A percentile compares a stretch with the other conserved stretches of the same genome.
phyloP scores from a whole-genome alignment of 1,140 invertebrate genomes.

The Leptestheria dahalacensis region DNA sequence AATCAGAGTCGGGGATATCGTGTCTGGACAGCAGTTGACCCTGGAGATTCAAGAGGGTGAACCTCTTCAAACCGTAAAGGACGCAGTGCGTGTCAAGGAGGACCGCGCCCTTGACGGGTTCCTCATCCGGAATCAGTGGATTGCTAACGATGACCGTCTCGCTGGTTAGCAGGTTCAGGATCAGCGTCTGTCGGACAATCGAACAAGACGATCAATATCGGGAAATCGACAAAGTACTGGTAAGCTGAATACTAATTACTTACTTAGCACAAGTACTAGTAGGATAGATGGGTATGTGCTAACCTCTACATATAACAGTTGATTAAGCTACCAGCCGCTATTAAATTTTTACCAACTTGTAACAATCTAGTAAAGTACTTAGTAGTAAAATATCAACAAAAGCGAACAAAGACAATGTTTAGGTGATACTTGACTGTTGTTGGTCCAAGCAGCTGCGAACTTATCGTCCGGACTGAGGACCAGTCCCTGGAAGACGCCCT shows the following conservation, averaged over 20 bases:
- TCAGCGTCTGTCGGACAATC: conserved; percentile 45
- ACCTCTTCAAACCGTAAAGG: conserved; percentile 32
- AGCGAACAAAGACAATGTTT: too few species aligned
- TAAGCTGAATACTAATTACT: too few species aligned
- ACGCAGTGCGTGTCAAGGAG: conserved; percentile 53
- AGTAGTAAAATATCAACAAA: too few species aligned
- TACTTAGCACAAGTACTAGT: too few species aligned
- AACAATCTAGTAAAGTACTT: too few species aligned
- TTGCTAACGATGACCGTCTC: conserved; percentile 73
- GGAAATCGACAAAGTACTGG: conserved; percentile 5
- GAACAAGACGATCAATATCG: background rate
- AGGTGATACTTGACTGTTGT: conserved; percentile 85
- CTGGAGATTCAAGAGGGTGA: conserved; percentile 29
- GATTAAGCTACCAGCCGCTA: too few species aligned
- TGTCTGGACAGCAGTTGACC: background rate
- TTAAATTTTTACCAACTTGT: too few species aligned
- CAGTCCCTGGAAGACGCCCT: conserved; percentile 40
- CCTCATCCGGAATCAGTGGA: conserved; percentile 51
- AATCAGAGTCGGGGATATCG: conserved; percentile 15
- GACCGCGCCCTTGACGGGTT: conserved; percentile 49
- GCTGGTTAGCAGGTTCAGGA: conserved; percentile 77
- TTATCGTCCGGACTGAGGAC: conserved; percentile 90
- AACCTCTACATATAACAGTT: too few species aligned
- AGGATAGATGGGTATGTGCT: too few species aligned
- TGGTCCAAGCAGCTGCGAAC: conserved; percentile 88